Evolutionary conservation across 1,140 invertebrate genomes (phyloP), one percentile per base, ranked within the genome.

Genomic region (Acromyrmex charruanus): DNA sequence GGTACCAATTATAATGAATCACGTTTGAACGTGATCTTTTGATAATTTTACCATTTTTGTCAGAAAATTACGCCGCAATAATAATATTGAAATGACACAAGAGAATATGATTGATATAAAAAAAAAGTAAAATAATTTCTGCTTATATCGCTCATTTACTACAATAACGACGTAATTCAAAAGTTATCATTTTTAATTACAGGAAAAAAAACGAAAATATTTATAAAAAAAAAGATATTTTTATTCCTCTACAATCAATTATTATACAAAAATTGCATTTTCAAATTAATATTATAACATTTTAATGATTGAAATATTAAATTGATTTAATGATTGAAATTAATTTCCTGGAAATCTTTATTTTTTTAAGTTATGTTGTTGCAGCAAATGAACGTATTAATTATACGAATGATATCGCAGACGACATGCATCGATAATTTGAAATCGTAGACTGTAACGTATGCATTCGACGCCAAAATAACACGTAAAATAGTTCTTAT

Each of bases 401-500:
- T 44, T 44, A 49, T 3, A 12, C 28, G 14, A 16, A 18, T 53
- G 25, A 66, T 21, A 44, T 58, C 10, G n/a, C 31, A 6, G 35
- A 55, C 25, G 12, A 49, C 21, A 39, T 69, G 16, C 55, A 59
- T 39, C 9, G 35, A 74, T 44, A 68, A 79, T n/a, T 71, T 18
- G n/a, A 71, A 71, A 28, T 51, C 16, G 6, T 25, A 21, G 6
- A 59, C 58, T 25, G 44, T 18, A 28, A 59, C 25, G 21, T n/a
- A 39, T 35, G 61, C 18, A 21, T 66, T 44, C 61, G 25, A 4
- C 14, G 28, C 49, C 65, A 31, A 80, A 80, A 69, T 69, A 69
- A 69, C 25, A 28, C 39, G 53, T 59, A 74, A 35, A 74, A 59
- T 74, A 74, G 44, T 28, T 74, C 55, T 87, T 77, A 68, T 53